Percentiles rank a stretch among this genome's conserved stretches.
These are phyloP conservation scores for Scomber scombrus DNA, from an alignment of 2,113 vertebrate species.

Conservation along the genomic window DNA sequence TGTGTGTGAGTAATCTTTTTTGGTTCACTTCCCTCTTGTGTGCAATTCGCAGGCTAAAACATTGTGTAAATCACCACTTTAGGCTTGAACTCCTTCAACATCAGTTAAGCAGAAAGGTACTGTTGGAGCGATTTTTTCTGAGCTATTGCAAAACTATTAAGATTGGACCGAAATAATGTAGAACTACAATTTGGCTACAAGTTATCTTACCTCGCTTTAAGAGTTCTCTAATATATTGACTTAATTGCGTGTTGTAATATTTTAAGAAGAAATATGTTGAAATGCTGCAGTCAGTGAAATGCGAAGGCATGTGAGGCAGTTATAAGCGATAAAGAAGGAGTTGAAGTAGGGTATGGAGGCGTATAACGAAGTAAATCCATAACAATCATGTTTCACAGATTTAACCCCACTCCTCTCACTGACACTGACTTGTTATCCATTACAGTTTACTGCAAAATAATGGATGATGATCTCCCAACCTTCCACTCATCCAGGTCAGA, in stretches of 20 bases:
- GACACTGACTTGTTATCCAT: slow-evolving; percentile 9
- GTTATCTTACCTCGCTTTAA: slow-evolving; percentile 8
- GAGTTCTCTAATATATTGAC: background rate
- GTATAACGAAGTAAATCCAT: background rate
- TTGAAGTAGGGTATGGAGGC: background rate
- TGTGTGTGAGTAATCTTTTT: background rate
- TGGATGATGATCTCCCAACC: background rate
- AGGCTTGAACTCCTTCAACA: slow-evolving; percentile 15
- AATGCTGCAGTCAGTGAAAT: background rate
- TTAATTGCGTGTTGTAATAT: background rate
- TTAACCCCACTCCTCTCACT: background rate
- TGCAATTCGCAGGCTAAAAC: background rate
- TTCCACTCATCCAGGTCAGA: slow-evolving; percentile 16
- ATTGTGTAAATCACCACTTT: slow-evolving; percentile 24
- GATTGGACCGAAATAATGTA: slow-evolving; percentile 22
- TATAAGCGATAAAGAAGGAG: too few relatives aligned
- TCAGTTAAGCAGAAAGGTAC: slow-evolving; percentile 1
- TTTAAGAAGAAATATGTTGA: background rate
- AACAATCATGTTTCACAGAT: background rate
- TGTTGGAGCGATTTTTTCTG: background rate
- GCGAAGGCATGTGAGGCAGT: too few relatives aligned
- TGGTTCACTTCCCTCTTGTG: background rate
- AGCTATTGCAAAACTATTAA: slow-evolving; percentile 15
- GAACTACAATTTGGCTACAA: background rate
- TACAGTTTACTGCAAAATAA: slow-evolving; percentile 26